These are phyloP conservation scores for Cryptotermes secundus DNA, from an alignment of 1,140 invertebrate genomes.

Conservation along the genomic window DNA sequence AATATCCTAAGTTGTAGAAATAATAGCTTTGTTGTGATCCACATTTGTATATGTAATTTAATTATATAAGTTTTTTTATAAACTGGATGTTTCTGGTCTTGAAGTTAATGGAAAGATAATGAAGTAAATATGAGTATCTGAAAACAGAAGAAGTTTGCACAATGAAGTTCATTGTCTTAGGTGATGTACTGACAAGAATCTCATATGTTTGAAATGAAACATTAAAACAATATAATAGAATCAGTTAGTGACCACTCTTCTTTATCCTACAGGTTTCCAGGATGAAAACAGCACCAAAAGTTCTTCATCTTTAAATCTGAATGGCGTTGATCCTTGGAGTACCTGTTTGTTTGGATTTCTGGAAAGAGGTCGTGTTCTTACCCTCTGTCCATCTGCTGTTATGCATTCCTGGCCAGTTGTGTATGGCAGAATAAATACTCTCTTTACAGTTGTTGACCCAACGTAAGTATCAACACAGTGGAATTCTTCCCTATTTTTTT, in stretches of 20 bases:
- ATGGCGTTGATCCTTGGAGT: slow-evolving; percentile 81
- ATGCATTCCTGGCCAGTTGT: slow-evolving; percentile 94
- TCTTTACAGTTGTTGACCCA: slow-evolving; percentile 94
- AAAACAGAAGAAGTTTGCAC: no score
- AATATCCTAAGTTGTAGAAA: no score
- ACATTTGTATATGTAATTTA: no score
- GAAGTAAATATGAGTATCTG: no score
- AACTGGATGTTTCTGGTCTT: no score
- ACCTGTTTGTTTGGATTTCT: slow-evolving; percentile 82
- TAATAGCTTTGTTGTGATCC: no score
- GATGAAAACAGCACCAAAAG: slow-evolving; percentile 64
- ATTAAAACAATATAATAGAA: no score
- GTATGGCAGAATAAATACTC: slow-evolving; percentile 83
- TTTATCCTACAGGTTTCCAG: slow-evolving; percentile 56
- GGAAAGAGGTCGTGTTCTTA: slow-evolving; percentile 72
- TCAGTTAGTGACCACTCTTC: neutral
- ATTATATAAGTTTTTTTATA: no score
- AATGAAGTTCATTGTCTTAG: no score
- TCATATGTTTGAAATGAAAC: slow-evolving; percentile 19
- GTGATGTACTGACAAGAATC: no score
- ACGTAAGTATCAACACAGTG: slow-evolving; percentile 61
- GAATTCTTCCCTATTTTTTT: no score
- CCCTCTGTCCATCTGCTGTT: slow-evolving; percentile 79
- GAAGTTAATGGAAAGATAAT: no score
- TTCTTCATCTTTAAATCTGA: slow-evolving; percentile 55